Percentiles rank a stretch among this genome's conserved stretches.
These are phyloP conservation scores for Cephus pulcher DNA, from an alignment of 2,888 invertebrate genomes.

Conservation along the genomic window DNA sequence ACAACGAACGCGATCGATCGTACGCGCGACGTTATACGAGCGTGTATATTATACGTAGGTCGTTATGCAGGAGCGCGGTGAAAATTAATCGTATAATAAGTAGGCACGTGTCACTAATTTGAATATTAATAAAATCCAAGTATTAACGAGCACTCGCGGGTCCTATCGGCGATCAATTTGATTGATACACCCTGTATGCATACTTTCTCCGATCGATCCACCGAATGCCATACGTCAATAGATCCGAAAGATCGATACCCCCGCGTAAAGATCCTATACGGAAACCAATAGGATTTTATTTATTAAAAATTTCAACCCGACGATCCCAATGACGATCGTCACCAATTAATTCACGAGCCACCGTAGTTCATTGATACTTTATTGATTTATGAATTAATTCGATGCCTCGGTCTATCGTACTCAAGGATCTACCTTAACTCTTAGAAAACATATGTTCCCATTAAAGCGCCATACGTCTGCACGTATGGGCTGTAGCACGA, in stretches of 20 bases:
- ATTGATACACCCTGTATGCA: conserved; percentile 10
- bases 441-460: too few species aligned
- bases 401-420: too few species aligned
- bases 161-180: conserved; percentile 16
- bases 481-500: background rate
- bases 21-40: background rate
- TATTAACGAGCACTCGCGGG: conserved; percentile 16
- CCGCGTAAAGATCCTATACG: background rate
- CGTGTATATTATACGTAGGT: background rate
- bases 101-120: conserved; percentile 11
- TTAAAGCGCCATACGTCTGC: too few species aligned
- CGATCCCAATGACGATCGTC: too few species aligned
- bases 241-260: background rate
- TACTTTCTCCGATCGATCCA: conserved; percentile 7
- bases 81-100: conserved; percentile 2
- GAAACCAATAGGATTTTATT: background rate
- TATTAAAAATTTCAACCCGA: background rate
- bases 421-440: too few species aligned
- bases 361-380: background rate
- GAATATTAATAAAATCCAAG: conserved; percentile 15
- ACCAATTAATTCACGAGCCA: background rate
- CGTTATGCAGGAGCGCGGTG: background rate
- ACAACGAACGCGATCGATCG: background rate
- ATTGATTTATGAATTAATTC: background rate
- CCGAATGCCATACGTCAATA: too few species aligned